Conservation (phyloP, 2,888 invertebrate species). For the Patella ulyssiponensis region DNA sequence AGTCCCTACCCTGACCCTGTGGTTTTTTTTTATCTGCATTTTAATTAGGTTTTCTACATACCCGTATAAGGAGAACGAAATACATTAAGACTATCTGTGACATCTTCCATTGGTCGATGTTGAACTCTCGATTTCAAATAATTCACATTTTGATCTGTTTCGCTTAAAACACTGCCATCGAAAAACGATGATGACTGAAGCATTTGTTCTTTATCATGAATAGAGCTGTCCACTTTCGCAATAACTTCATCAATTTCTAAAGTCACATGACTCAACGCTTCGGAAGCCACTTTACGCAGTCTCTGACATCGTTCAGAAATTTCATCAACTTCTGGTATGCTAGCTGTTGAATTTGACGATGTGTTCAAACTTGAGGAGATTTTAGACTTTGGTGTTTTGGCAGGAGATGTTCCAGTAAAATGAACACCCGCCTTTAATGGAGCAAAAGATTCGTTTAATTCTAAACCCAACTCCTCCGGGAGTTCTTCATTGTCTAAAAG, state of each 20-base stretch:
- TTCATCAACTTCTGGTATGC: not conserved
- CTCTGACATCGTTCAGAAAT: no score
- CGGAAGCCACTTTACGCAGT: not conserved
- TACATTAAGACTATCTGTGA: no score
- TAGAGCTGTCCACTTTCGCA: not conserved
- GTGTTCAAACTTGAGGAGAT: not conserved
- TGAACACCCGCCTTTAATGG: not conserved
- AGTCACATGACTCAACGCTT: not conserved
- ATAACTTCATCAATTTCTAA: constrained; percentile 4
- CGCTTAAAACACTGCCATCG: not conserved
- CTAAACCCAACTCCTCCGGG: not conserved
- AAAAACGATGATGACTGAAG: not conserved
- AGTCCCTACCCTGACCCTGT: no score
- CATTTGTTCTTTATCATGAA: constrained; percentile 1
- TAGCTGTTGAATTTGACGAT: not conserved
- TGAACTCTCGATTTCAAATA: not conserved
- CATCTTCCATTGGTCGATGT: no score
- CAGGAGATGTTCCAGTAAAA: not conserved
- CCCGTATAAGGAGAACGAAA: no score
- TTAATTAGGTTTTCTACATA: no score
- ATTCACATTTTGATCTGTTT: not conserved
- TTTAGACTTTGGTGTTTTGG: not conserved
- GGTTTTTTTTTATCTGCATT: no score
- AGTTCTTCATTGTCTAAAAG: constrained; percentile 2
- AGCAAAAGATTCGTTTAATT: not conserved